Evolutionary conservation across 2,113 vertebrate genomes (phyloP), one percentile per base, ranked within the genome.

Genomic region (Struthio camelus): DNA sequence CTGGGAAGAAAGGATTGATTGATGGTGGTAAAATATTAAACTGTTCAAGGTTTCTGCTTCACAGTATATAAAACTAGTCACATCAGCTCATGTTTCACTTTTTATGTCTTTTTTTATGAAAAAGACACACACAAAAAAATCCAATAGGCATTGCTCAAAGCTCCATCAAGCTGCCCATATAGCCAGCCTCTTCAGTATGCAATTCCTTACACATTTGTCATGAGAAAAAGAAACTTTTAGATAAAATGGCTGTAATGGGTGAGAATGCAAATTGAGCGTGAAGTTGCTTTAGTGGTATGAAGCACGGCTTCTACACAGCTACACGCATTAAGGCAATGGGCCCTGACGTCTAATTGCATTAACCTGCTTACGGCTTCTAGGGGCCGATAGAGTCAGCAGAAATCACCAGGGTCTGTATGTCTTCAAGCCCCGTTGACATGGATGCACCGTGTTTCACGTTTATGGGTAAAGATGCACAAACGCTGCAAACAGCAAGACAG

Each of bases 71-170:
- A 96, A 96, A 88, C n/a, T 80, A 84, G 76, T 81, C 95, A 83
- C 80, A 75, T 95, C 93, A 96, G 86, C 76, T 97, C 94, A 95
- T 95, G 94, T 96, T 96, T 97, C 96, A 97, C 85, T 90, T 97
- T 92, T 93, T 94, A 91, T 93, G 94, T 67, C 90, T 96, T 93
- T 94, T 94, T 77, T 77, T 88, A 61, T 67, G 92, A 93, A 96
- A 95, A 96, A 87, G 71, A 62, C 65, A 62, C 56, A 28, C 28
- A 34, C 32, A 82, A 90, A 61, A 62, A 62, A 34, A 58, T 75
- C 77, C 0, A 32, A 92, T 93, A 92, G 95, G 85, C n/a, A 14
- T 4, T 78, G 40, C 50, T 34, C n/a, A 71, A 90, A 84, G 54
- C 90, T 71, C 9, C 79, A 64, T 40, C 79, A 71, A 72, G 44